Evolutionary conservation across 2,113 vertebrate species (phyloP).

Genomic region (Corynorhinus townsendii): DNA sequence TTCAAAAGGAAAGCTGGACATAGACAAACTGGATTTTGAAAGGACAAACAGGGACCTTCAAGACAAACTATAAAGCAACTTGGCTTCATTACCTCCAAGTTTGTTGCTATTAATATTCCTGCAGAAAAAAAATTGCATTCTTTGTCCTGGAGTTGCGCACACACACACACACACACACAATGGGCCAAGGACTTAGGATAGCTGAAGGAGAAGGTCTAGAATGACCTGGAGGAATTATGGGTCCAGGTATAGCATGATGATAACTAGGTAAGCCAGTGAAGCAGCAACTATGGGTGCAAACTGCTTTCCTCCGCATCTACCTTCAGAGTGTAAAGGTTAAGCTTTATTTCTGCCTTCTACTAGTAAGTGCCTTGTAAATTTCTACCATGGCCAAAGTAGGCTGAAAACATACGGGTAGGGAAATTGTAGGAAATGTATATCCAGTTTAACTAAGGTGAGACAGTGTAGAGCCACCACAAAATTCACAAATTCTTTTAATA

Average conservation of each 20-base stretch:
- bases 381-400: not conserved
- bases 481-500: too few relatives aligned
- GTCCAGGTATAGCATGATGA: not conserved
- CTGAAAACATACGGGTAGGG: not conserved
- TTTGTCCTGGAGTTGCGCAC: not conserved
- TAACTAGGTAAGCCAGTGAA: not conserved
- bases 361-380: not conserved
- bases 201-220: not conserved
- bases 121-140: not conserved
- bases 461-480: too few relatives aligned
- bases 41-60: not conserved
- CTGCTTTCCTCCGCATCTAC: not conserved
- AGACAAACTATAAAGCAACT: not conserved
- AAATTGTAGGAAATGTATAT: not conserved
- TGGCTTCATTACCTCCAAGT: not conserved
- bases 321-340: not conserved
- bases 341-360: not conserved
- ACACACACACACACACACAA: not conserved
- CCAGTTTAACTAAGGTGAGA: not conserved
- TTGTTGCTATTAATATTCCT: not conserved
- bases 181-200: not conserved
- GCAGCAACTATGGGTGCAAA: not conserved
- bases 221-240: not conserved
- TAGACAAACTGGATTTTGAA: not conserved
- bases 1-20: not conserved